phyloP scores from a whole-genome alignment of 37 sponge, comb jelly and placozoan species.

The Mnemiopsis leidyi region DNA sequence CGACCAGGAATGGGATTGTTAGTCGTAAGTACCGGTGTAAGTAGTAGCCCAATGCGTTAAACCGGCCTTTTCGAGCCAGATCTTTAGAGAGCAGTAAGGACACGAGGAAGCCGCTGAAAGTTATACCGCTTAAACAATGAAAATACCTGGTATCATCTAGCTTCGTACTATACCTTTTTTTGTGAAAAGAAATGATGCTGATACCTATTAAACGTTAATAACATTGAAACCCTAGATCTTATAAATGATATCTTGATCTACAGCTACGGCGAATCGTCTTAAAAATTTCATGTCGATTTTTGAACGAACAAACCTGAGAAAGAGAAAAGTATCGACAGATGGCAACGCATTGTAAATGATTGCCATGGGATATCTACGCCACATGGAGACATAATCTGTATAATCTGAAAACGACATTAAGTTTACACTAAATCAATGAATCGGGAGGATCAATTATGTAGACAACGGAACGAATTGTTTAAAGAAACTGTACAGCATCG shows the following conservation, averaged over 20 bases:
- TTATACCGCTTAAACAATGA: too few species aligned
- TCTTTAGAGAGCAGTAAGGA: slow-evolving; percentile 28
- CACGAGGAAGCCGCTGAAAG: slow-evolving; percentile 21
- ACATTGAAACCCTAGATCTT: too few species aligned
- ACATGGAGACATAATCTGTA: not conserved
- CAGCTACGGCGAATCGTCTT: not conserved
- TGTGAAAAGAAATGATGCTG: too few species aligned
- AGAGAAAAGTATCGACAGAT: slow-evolving; percentile 59
- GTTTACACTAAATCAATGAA: not conserved
- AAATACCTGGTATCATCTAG: too few species aligned
- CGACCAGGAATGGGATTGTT: slow-evolving; percentile 37
- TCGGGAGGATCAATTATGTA: too few species aligned
- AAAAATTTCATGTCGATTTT: too few species aligned
- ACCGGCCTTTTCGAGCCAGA: slow-evolving; percentile 17
- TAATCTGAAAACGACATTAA: slow-evolving; percentile 46
- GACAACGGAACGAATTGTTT: too few species aligned
- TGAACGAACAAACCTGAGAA: slow-evolving; percentile 42
- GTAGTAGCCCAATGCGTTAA: slow-evolving; percentile 3
- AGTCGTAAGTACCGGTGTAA: slow-evolving; percentile 40
- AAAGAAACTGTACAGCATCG: too few species aligned
- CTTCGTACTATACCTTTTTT: too few species aligned
- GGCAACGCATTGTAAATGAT: slow-evolving; percentile 33
- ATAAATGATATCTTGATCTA: too few species aligned
- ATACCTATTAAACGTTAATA: too few species aligned
- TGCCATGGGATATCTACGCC: not conserved